phyloP scores from a whole-genome alignment of 2,113 vertebrate species.

The Paramisgurnus dabryanus region DNA sequence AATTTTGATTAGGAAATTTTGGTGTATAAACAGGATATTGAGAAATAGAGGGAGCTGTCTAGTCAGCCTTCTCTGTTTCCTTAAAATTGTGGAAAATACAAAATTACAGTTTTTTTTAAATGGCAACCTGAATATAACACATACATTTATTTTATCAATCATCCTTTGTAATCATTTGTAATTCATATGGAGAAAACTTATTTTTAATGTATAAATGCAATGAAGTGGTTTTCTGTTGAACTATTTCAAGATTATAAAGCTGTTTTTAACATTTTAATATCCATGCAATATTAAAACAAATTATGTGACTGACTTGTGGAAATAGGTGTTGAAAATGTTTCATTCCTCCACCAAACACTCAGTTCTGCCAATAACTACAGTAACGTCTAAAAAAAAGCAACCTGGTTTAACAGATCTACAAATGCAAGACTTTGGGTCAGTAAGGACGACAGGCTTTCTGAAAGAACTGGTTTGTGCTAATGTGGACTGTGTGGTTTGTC shows the following conservation, averaged over 20 bases:
- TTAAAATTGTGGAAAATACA: not conserved
- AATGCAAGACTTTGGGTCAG: conserved; percentile 34
- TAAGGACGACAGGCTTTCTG: conserved; percentile 24
- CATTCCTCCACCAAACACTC: conserved; percentile 29
- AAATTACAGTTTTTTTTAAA: not conserved
- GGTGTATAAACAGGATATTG: not conserved
- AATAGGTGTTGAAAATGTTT: conserved; percentile 30
- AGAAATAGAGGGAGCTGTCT: conserved; percentile 2
- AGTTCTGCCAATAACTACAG: not conserved
- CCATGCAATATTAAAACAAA: not conserved
- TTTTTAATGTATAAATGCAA: not conserved
- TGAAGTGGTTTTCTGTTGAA: not conserved
- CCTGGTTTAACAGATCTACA: conserved; percentile 12
- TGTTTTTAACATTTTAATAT: not conserved
- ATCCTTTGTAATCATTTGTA: too few relatives aligned
- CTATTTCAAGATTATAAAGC: not conserved
- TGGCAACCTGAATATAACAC: not conserved
- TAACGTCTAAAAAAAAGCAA: conserved; percentile 1
- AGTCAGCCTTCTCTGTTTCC: conserved; percentile 29
- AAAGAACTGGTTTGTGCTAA: conserved; percentile 45
- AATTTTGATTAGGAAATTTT: not conserved
- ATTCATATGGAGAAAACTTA: not conserved
- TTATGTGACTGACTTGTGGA: not conserved
- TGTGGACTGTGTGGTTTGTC: conserved; percentile 32
- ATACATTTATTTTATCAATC: not conserved